These are phyloP conservation scores for Hippocampus zosterae DNA, from an alignment of 2,113 vertebrate species.

Conservation along the genomic window DNA sequence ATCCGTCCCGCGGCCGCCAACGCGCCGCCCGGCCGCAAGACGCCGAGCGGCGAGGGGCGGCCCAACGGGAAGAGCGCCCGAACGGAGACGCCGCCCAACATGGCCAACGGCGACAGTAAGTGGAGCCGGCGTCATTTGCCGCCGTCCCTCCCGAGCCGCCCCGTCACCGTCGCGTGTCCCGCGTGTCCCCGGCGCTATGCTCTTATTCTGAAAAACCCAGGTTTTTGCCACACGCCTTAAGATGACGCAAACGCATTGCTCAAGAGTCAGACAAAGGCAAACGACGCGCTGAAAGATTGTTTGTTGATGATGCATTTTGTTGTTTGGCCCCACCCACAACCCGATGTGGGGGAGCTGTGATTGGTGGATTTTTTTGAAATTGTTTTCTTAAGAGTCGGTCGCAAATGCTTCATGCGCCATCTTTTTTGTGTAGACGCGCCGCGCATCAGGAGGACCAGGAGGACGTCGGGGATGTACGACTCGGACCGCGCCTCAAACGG, in stretches of 20 bases:
- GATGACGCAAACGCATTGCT: too few species aligned
- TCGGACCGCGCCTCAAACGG: constrained; percentile 77
- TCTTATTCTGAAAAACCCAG: too few species aligned
- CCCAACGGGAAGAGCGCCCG: constrained; percentile 63
- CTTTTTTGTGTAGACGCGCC: constrained; percentile 60
- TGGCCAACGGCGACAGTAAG: constrained; percentile 78
- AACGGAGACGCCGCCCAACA: constrained; percentile 51
- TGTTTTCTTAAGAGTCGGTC: too few species aligned
- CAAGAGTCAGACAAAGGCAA: too few species aligned
- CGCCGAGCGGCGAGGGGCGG: constrained; percentile 78
- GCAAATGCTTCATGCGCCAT: neutral
- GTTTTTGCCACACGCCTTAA: too few species aligned
- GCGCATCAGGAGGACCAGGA: constrained; percentile 72
- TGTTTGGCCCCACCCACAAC: too few species aligned
- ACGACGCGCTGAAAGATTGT: too few species aligned
- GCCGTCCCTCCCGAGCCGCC: neutral
- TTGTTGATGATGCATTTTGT: too few species aligned
- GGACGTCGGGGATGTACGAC: constrained; percentile 78
- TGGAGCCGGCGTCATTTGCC: neutral
- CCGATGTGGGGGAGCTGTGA: too few species aligned
- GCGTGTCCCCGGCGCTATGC: too few species aligned
- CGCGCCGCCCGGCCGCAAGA: constrained; percentile 68
- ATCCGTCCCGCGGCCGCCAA: constrained; percentile 81
- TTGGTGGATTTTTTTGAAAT: too few species aligned
- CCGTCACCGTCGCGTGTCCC: too few species aligned